Percentiles rank a stretch among this genome's conserved stretches.
These are phyloP conservation scores for Cynoglossus semilaevis DNA, from an alignment of 2,113 vertebrate species.

Conservation along the genomic window DNA sequence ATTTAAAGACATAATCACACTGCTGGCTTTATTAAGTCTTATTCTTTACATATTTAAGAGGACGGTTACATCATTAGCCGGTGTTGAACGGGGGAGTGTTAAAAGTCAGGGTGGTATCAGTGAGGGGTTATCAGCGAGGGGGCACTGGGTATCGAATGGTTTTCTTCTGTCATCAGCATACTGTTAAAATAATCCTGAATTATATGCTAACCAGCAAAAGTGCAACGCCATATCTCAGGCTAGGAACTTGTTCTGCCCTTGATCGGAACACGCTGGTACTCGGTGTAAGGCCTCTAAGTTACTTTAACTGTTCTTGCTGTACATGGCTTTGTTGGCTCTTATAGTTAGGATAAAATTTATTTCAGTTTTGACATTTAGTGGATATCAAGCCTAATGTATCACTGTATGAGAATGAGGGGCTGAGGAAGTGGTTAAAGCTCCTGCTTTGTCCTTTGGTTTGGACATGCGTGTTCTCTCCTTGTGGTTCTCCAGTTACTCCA, in stretches of 20 bases:
- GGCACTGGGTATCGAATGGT: constrained; percentile 36
- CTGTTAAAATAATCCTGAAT: constrained; percentile 70
- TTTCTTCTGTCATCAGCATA: constrained; percentile 57
- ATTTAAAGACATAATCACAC: constrained; percentile 69
- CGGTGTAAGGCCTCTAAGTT: constrained; percentile 58
- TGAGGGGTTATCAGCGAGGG: constrained; percentile 61
- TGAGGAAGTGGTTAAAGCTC: no score
- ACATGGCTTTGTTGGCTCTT: constrained; percentile 60
- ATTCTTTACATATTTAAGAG: constrained; percentile 80
- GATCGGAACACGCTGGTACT: constrained; percentile 51
- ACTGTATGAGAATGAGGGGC: constrained; percentile 1
- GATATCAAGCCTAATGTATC: constrained; percentile 23
- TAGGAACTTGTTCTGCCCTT: constrained; percentile 51
- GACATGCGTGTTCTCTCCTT: no score
- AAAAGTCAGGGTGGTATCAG: constrained; percentile 65
- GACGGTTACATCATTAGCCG: constrained; percentile 73
- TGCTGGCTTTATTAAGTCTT: constrained; percentile 67
- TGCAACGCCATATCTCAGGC: constrained; percentile 45
- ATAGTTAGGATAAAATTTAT: constrained; percentile 38
- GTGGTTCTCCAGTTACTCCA: no score
- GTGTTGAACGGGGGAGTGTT: constrained; percentile 61
- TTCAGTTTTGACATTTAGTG: constrained; percentile 31
- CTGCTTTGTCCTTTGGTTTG: no score
- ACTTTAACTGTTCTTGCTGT: constrained; percentile 55
- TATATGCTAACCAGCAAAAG: constrained; percentile 69